Percentiles rank a stretch among this genome's conserved stretches.
Evolutionary conservation across 2,113 vertebrate species (phyloP).

Genomic region (Siniperca knerii): DNA sequence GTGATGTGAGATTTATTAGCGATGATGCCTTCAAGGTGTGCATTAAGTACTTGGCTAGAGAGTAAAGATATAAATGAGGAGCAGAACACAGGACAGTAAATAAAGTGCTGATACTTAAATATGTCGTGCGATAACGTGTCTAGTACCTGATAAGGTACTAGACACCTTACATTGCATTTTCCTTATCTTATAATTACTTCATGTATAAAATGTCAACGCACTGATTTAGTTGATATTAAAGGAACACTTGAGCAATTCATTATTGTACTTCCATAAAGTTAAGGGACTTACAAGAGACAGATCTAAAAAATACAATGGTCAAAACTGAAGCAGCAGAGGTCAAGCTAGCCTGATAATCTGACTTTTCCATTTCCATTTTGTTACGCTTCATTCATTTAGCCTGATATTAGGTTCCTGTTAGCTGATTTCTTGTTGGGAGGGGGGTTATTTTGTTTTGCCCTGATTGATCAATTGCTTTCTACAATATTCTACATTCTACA

Average conservation of each 20-base stretch:
- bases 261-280: neutral
- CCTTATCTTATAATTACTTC: neutral
- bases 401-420: neutral
- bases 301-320: too few species aligned
- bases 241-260: neutral
- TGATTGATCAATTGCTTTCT: neutral
- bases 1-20: neutral
- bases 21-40: neutral
- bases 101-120: neutral
- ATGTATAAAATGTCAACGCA: neutral
- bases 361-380: neutral
- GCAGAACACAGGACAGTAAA: neutral
- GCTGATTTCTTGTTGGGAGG: neutral
- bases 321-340: neutral
- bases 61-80: neutral
- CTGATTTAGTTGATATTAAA: slow-evolving; percentile 18
- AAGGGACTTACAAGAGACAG: neutral
- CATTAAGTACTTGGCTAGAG: neutral
- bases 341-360: neutral
- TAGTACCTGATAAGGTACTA: slow-evolving; percentile 1
- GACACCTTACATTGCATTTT: too few species aligned
- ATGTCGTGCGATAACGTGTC: neutral
- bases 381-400: neutral
- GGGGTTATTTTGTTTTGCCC: neutral
- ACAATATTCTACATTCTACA: too few species aligned